Base-by-base conservation (phyloP, 2,888 invertebrate genomes). In the Tetrapedia diversipes region DNA sequence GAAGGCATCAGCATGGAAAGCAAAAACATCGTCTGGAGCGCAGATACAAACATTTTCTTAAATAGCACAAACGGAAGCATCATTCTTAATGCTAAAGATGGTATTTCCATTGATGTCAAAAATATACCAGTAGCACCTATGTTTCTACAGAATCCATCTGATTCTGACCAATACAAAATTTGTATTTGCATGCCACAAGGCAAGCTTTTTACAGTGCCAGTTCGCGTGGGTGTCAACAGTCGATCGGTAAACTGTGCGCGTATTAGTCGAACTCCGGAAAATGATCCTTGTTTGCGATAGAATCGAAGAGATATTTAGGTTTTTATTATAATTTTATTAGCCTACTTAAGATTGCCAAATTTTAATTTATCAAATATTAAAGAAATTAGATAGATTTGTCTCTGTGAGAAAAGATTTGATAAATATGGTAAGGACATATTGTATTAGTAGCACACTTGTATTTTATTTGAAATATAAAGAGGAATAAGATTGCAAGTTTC, bases 151-250 rank as follows among this genome's bases (percentile, higher is more conserved):
- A 89, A 87, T 63, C 66, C 83, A 4, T 14, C 61, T 0, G 64
- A 57, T n/a, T 72, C 75, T 32, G 83, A 81, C 0, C 97, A 97
- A 89, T 98, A 95, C 86, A 97, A 98, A 90, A 94, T 98, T 0
- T 98, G 98, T 85, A 95, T 97, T 0, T 98, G 98, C 88, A 97
- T 97, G 96, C 97, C 97, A 0, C 95, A 96, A 80, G 98, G 97
- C 0, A 96, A 96, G 85, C 90, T 98, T 61, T 98, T 97, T 88
- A 93, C 95, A 76, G 94, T 98, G 4, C 95, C 96, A 0, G 95
- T 96, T 0, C 94, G 95, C 0, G 93, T 93, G 0, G 94, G 94
- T 0, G 92, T 88, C 4, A 91, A 89, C 68, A 86, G 90, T 14
- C 84, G 88, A 49, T 92, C 91, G 56, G 93, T 94, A 0, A 94